Evolutionary conservation across 2,797 vertebrate species (phyloP).

Genomic region (Zenarchopterus dispar): DNA sequence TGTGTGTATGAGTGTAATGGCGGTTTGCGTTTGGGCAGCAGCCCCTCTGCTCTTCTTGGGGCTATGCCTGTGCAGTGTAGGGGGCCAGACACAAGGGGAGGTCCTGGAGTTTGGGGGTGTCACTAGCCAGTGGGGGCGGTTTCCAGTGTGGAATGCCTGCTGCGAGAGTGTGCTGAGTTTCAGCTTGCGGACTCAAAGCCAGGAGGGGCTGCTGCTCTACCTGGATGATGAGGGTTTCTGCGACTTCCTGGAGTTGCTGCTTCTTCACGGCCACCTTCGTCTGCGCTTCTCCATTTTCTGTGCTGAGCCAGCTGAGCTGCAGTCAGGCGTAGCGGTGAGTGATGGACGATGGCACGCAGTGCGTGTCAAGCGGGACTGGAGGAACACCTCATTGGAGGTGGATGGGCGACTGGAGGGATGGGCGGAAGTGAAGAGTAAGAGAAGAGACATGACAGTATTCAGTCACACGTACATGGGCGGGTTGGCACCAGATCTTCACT

Average conservation of each 20-base stretch:
- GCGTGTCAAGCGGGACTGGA: constrained; percentile 93
- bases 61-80: constrained; percentile 80
- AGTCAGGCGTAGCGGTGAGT: constrained; percentile 90
- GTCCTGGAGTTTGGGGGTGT: constrained; percentile 94
- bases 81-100: constrained; percentile 78
- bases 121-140: constrained; percentile 97
- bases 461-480: constrained; percentile 95
- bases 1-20: constrained; percentile 80
- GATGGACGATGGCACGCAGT: constrained; percentile 94
- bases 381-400: constrained; percentile 95
- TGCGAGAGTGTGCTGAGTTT: constrained; percentile 99
- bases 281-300: constrained; percentile 99
- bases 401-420: constrained; percentile 90
- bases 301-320: constrained; percentile 91
- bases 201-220: constrained; percentile 96
- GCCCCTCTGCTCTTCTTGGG: constrained; percentile 80
- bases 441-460: constrained; percentile 98
- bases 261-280: constrained; percentile 92
- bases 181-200: constrained; percentile 97
- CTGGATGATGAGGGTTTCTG: constrained; percentile 98
- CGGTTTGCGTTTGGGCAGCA: constrained; percentile 80
- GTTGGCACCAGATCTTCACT: constrained; percentile 90
- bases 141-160: constrained; percentile 99
- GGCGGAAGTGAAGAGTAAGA: constrained; percentile 97
- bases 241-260: constrained; percentile 97